A percentile compares a stretch with the other conserved stretches of the same genome.
Evolutionary conservation across 2,797 vertebrate species (phyloP).

Genomic region (Hippoglossus hippoglossus): DNA sequence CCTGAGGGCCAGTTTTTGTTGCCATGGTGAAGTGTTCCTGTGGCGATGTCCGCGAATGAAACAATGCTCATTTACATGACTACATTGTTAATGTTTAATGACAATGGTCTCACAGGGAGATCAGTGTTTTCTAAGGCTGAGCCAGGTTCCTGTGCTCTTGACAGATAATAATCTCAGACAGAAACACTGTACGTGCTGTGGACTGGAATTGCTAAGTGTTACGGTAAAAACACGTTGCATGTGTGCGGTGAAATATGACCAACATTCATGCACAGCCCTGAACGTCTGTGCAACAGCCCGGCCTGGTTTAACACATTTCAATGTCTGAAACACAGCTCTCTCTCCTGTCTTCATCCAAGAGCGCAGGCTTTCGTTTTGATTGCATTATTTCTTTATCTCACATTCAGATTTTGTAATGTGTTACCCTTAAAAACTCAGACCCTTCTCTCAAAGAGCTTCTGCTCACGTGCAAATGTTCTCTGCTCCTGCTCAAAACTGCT

Average conservation of each 20-base stretch:
- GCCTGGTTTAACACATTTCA: neutral
- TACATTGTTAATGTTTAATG: conserved; percentile 40
- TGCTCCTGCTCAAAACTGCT: no score
- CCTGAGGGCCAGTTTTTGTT: conserved; percentile 57
- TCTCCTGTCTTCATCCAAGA: neutral
- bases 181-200: no score
- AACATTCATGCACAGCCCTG: no score
- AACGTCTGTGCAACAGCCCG: neutral
- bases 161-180: neutral
- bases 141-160: neutral
- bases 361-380: neutral
- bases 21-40: conserved; percentile 66
- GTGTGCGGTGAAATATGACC: no score
- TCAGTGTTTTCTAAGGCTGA: conserved; percentile 1
- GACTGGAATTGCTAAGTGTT: neutral
- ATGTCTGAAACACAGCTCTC: no score
- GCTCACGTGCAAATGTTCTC: neutral
- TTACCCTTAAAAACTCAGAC: no score
- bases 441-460: neutral
- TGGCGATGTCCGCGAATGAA: conserved; percentile 46
- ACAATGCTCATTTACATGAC: conserved; percentile 59
- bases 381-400: neutral
- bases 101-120: conserved; percentile 13
- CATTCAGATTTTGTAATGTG: no score
- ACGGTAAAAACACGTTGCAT: neutral